phyloP scores from a whole-genome alignment of 2,888 invertebrate genomes.

The Lepeophtheirus nordmannii region DNA sequence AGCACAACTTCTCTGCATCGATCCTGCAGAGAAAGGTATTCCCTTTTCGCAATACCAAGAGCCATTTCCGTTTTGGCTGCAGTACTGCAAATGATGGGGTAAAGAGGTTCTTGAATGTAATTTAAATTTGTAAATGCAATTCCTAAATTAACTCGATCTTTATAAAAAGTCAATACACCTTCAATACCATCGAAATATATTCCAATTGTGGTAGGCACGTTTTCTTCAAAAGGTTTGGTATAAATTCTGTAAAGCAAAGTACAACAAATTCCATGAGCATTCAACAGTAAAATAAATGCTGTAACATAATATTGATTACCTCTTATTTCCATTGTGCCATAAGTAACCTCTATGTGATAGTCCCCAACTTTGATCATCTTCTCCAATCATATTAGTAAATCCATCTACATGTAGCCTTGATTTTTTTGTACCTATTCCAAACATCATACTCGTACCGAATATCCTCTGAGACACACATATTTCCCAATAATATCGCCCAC shows the following conservation, averaged over 20 bases:
- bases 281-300: background rate
- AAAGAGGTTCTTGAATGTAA: constrained; percentile 46
- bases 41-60: constrained; percentile 43
- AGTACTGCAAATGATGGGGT: constrained; percentile 53
- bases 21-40: constrained; percentile 52
- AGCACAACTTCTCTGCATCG: constrained; percentile 46
- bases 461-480: constrained; percentile 43
- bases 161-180: constrained; percentile 53
- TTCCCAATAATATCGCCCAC: constrained; percentile 49
- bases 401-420: constrained; percentile 48
- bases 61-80: constrained; percentile 60
- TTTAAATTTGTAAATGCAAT: constrained; percentile 52
- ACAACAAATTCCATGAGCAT: background rate
- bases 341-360: constrained; percentile 53
- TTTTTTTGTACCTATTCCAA: constrained; percentile 47
- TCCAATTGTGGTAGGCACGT: constrained; percentile 50
- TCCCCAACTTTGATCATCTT: constrained; percentile 53
- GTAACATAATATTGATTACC: no score
- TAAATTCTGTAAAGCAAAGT: constrained; percentile 40
- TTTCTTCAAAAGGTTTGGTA: constrained; percentile 52
- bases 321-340: no score
- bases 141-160: constrained; percentile 51
- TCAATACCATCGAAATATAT: constrained; percentile 50
- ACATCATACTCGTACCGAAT: constrained; percentile 45
- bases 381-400: constrained; percentile 54